Evolutionary conservation across 2,888 invertebrate genomes (phyloP).

Genomic region (Electrophaes corylata): DNA sequence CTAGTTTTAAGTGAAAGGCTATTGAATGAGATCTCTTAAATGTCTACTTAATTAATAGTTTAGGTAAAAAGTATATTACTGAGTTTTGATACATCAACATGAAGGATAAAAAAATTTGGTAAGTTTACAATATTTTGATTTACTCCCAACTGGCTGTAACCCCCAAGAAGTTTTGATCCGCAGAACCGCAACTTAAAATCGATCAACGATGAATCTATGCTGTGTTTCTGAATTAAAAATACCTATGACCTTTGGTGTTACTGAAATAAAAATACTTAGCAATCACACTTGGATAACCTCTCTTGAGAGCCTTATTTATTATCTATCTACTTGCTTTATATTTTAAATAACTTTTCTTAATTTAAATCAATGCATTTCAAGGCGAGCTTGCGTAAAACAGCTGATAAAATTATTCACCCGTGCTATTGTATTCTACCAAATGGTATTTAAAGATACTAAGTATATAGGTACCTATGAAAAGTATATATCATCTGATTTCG

Average conservation of each 20-base stretch:
- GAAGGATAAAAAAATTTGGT: slow-evolving; percentile 65
- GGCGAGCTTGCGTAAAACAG: slow-evolving; percentile 9
- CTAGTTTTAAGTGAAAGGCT: slow-evolving; percentile 48
- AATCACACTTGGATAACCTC: background rate
- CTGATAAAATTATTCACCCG: slow-evolving; percentile 10
- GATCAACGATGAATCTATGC: slow-evolving; percentile 1
- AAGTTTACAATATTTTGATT: slow-evolving; percentile 40
- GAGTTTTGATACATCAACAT: slow-evolving; percentile 43
- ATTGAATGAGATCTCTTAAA: slow-evolving; percentile 21
- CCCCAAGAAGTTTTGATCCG: too few species aligned
- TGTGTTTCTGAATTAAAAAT: too few species aligned
- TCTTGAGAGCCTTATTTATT: background rate
- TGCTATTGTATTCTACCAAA: background rate
- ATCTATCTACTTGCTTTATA: background rate
- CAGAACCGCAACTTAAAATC: background rate
- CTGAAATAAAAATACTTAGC: background rate
- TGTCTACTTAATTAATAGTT: slow-evolving; percentile 31
- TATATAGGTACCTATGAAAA: too few species aligned
- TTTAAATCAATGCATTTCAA: background rate
- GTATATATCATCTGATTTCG: too few species aligned
- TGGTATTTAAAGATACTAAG: background rate
- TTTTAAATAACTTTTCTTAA: background rate
- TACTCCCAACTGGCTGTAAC: background rate
- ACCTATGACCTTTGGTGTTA: slow-evolving; percentile 3
- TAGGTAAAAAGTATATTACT: slow-evolving; percentile 29